Evolutionary conservation across 2,113 vertebrate species (phyloP).

Genomic region (Myiopsitta monachus): DNA sequence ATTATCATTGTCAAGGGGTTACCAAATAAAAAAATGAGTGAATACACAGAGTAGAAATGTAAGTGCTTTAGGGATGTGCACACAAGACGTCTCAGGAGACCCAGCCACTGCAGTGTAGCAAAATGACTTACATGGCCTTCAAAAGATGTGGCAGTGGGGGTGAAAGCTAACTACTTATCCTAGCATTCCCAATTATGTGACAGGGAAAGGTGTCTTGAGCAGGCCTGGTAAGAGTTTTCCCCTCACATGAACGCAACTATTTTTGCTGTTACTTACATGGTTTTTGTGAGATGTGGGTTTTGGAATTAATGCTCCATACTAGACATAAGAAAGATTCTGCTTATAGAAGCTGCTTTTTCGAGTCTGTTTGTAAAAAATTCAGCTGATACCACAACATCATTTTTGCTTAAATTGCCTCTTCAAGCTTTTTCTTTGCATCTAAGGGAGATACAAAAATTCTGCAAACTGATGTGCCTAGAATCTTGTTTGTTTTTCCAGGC

Average conservation of each 20-base stretch:
- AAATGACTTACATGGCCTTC: neutral
- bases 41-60: neutral
- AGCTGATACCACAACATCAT: neutral
- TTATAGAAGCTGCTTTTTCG: neutral
- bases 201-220: neutral
- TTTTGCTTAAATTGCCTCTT: neutral
- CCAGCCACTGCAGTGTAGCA: neutral
- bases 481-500: neutral
- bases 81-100: neutral
- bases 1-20: neutral
- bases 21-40: neutral
- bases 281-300: neutral
- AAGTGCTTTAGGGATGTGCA: neutral
- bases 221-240: neutral
- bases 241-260: neutral
- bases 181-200: fast-evolving
- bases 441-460: neutral
- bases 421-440: neutral
- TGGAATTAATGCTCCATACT: neutral
- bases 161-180: neutral
- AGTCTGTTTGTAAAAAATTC: neutral
- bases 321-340: neutral
- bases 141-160: neutral
- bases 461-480: neutral
- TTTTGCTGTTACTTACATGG: neutral